Evolutionary conservation across 2,888 invertebrate genomes (phyloP), one percentile per base, ranked within the genome.

Genomic region (Tethea ocularis): DNA sequence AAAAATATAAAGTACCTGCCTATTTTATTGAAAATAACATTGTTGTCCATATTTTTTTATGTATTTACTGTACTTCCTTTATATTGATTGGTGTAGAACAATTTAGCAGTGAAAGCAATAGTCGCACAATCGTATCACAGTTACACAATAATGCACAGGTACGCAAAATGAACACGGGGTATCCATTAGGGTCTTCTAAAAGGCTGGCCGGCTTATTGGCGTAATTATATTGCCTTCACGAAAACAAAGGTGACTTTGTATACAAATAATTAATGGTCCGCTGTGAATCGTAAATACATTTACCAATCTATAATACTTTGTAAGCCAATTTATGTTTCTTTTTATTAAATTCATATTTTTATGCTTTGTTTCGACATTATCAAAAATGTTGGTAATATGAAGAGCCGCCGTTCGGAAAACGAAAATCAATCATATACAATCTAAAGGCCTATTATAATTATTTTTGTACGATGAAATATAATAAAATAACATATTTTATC

Each of bases 201-300:
- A 77, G 71, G 72, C 74, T 71, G 71, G 71, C 69, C 63, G 67
- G 78, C 80, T 82, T 83, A 80, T 84, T 80, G 76, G 63, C 71
- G 72, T 89, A 89, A 89, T 90, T 84, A 83, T 82, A 83, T 88
- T 87, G 77, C 77, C 74, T 78, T 77, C 71, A 75, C 71, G 67
- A 67, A 75, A 64, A 84, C 82, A 83, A 87, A 86, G 71, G 83
- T 85, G 77, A 81, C 78, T 83, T 78, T 79, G 82, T 80, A 75
- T 74, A 76, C 80, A 80, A 80, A 71, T 75, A 75, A 71, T 33
- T 72, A n/a, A 71, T 71, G 58, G 61, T 64, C 61, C 68, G 64
- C 13, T 33, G 54, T 54, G 54, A 54, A 33, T 20, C 13, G 26
- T 54, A 54, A 53, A 22, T 54, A 36, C 22, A 36, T 54, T 13